Evolutionary conservation across 2,113 vertebrate genomes (phyloP).

Genomic region (Istiophorus platypterus): DNA sequence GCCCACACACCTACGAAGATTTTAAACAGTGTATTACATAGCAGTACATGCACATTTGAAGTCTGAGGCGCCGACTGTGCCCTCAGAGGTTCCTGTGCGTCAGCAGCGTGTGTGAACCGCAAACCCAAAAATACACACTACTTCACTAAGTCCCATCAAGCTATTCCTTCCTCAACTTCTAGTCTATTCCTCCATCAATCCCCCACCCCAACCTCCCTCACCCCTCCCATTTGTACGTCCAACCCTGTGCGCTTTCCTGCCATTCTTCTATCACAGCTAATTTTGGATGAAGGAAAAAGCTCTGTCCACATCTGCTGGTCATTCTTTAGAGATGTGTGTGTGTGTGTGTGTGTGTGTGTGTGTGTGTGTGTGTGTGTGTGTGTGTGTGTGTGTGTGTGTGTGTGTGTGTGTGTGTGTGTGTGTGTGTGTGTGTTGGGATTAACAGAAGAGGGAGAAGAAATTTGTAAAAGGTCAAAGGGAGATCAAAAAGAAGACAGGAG

Average conservation of each 20-base stretch:
- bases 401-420: slow-evolving; percentile 23
- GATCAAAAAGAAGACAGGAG: slow-evolving; percentile 35
- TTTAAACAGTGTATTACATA: not conserved
- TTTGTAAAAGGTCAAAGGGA: slow-evolving; percentile 60
- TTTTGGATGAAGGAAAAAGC: slow-evolving; percentile 78
- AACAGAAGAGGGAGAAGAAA: slow-evolving; percentile 42
- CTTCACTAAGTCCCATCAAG: slow-evolving; percentile 59
- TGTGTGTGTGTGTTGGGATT: slow-evolving; percentile 19
- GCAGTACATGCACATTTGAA: slow-evolving; percentile 15
- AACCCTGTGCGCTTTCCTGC: slow-evolving; percentile 76
- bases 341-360: slow-evolving; percentile 30
- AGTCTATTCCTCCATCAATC: slow-evolving; percentile 52
- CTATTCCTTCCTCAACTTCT: slow-evolving; percentile 67
- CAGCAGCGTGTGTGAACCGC: slow-evolving; percentile 55
- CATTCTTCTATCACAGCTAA: slow-evolving; percentile 80
- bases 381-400: slow-evolving; percentile 29
- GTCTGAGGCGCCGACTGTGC: slow-evolving; percentile 12
- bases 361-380: slow-evolving; percentile 22
- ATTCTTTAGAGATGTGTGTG: slow-evolving; percentile 62
- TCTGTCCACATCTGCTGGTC: slow-evolving; percentile 75
- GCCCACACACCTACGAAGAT: slow-evolving; percentile 4
- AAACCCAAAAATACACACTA: slow-evolving; percentile 72
- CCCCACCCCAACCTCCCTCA: slow-evolving; percentile 6
- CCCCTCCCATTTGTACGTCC: slow-evolving; percentile 53
- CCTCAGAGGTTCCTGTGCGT: slow-evolving; percentile 57